phyloP scores from a whole-genome alignment of 2,888 invertebrate genomes.

The Parnassius glacialis region DNA sequence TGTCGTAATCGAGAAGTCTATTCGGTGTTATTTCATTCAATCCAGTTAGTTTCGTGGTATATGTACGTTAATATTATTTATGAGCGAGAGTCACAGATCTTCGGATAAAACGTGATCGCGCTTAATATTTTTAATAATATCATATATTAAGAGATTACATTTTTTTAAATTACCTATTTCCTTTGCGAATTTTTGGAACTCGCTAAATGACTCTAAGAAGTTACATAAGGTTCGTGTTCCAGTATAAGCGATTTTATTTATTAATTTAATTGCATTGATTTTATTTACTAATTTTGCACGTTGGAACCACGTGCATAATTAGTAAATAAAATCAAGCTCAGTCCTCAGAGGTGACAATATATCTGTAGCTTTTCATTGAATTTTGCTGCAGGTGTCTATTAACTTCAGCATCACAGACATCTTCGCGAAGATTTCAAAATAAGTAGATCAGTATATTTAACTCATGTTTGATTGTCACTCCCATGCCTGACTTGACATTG shows the following conservation, averaged over 20 bases:
- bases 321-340: no score
- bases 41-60: conserved; percentile 21
- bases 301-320: no score
- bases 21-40: conserved; percentile 4
- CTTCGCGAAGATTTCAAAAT: no score
- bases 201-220: not conserved
- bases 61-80: conserved; percentile 5
- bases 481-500: no score
- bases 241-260: not conserved
- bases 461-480: no score
- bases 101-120: not conserved
- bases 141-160: not conserved
- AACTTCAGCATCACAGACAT: no score
- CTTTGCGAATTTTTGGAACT: not conserved
- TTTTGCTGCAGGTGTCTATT: no score
- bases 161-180: not conserved
- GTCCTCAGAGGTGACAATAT: no score
- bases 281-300: no score
- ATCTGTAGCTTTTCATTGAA: no score
- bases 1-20: conserved; percentile 5
- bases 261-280: no score
- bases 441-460: no score
- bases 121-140: not conserved
- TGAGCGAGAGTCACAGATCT: not conserved
- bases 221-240: not conserved